Percentiles rank a stretch among this genome's conserved stretches.
phyloP scores from a whole-genome alignment of 1,140 invertebrate genomes.

The Diorhabda elongata region DNA sequence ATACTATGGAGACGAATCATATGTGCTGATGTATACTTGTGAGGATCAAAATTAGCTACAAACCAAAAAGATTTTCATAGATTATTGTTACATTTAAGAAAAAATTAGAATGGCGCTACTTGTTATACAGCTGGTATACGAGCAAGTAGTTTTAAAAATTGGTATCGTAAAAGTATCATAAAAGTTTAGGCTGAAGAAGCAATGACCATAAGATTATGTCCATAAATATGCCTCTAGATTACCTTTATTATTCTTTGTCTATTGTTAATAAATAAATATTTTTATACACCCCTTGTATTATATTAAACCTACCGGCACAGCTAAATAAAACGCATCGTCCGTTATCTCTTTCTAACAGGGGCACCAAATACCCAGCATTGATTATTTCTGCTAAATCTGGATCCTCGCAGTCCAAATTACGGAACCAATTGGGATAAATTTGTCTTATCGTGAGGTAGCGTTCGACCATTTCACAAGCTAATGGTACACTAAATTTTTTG shows the following conservation, averaged over 20 bases:
- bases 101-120: too few relatives aligned
- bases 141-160: too few relatives aligned
- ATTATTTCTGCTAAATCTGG: conserved; percentile 72
- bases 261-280: too few relatives aligned
- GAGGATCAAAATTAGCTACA: conserved; percentile 60
- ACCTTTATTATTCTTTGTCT: too few relatives aligned
- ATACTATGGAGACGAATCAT: conserved; percentile 74
- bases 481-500: conserved; percentile 79
- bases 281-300: too few relatives aligned
- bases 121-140: too few relatives aligned
- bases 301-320: conserved; percentile 54
- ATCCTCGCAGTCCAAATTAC: conserved; percentile 67
- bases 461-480: conserved; percentile 80
- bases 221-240: too few relatives aligned
- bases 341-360: conserved; percentile 68
- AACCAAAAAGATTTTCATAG: too few relatives aligned
- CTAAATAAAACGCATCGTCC: conserved; percentile 73
- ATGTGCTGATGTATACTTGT: conserved; percentile 66
- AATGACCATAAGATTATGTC: too few relatives aligned
- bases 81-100: too few relatives aligned
- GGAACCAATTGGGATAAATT: conserved; percentile 79
- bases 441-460: conserved; percentile 77
- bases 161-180: too few relatives aligned
- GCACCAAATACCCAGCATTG: conserved; percentile 75
- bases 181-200: too few relatives aligned